Percentiles rank a stretch among this genome's conserved stretches.
Conservation (phyloP, 1,140 invertebrate genomes). For the Hesperophylax magnus region DNA sequence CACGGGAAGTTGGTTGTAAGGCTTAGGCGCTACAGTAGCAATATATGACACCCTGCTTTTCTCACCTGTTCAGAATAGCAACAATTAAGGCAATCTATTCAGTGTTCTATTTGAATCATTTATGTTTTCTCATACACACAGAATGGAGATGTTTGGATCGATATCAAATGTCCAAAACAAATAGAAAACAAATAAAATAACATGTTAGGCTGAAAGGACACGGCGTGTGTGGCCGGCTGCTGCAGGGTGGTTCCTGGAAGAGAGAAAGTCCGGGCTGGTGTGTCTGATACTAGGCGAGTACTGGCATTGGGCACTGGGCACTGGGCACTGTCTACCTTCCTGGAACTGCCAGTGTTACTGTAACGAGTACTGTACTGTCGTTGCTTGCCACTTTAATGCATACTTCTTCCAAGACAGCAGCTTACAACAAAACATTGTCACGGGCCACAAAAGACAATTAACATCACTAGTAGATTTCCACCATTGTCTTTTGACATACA, state of each 20-base stretch:
- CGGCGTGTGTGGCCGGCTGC: conserved; percentile 44
- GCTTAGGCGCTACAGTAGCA: conserved; percentile 51
- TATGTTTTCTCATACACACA: conserved; percentile 55
- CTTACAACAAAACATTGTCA: conserved; percentile 29
- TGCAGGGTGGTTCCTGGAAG: conserved; percentile 49
- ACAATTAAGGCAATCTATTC: conserved; percentile 56
- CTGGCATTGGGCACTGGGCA: no score
- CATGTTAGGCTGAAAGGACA: conserved; percentile 31
- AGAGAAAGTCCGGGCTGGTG: conserved; percentile 40
- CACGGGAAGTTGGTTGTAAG: conserved; percentile 2
- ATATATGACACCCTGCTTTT: conserved; percentile 57
- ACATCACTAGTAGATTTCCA: conserved; percentile 39
- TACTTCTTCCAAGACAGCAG: conserved; percentile 21
- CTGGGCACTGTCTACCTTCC: not conserved
- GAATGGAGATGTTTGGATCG: conserved; percentile 40
- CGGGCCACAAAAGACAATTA: conserved; percentile 1
- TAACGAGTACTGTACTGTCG: not conserved
- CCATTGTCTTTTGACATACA: conserved; percentile 52
- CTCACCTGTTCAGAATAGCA: conserved; percentile 55
- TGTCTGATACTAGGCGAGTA: no score
- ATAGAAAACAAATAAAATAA: conserved; percentile 54
- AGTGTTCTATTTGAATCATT: conserved; percentile 47
- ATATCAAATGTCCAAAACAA: conserved; percentile 52
- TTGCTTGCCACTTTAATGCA: not conserved
- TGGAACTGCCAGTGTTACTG: no score